These are phyloP conservation scores for Crotalus viridis DNA, from an alignment of 2,113 vertebrate genomes.

Conservation along the genomic window DNA sequence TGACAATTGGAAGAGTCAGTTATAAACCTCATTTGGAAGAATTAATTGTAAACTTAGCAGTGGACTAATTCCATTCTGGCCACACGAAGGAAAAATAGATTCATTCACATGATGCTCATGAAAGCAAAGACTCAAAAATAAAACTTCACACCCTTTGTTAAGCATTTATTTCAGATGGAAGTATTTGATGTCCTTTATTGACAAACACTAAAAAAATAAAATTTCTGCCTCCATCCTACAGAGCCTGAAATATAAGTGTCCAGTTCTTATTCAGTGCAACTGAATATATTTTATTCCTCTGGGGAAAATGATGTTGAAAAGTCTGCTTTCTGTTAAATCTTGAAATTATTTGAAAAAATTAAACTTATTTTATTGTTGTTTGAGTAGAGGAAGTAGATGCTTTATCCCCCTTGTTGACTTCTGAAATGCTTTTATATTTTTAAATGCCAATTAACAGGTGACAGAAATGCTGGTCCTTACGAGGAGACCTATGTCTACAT, in stretches of 20 bases:
- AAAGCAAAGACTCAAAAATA: background rate
- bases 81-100: background rate
- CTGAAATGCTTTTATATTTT: constrained; percentile 61
- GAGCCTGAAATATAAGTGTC: background rate
- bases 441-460: constrained; percentile 80
- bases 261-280: background rate
- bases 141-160: background rate
- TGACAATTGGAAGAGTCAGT: background rate
- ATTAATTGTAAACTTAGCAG: background rate
- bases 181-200: background rate
- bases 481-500: constrained; percentile 67
- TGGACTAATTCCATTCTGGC: background rate
- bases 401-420: constrained; percentile 42
- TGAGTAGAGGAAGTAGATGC: background rate
- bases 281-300: background rate
- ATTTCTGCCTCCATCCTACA: background rate
- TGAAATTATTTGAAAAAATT: background rate
- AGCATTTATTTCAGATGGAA: background rate
- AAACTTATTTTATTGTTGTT: background rate
- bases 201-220: background rate
- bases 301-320: background rate
- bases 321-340: background rate
- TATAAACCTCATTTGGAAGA: background rate
- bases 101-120: background rate
- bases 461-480: constrained; percentile 67